Conservation (phyloP, 2,888 invertebrate species). For the Drosophila mimetica region DNA sequence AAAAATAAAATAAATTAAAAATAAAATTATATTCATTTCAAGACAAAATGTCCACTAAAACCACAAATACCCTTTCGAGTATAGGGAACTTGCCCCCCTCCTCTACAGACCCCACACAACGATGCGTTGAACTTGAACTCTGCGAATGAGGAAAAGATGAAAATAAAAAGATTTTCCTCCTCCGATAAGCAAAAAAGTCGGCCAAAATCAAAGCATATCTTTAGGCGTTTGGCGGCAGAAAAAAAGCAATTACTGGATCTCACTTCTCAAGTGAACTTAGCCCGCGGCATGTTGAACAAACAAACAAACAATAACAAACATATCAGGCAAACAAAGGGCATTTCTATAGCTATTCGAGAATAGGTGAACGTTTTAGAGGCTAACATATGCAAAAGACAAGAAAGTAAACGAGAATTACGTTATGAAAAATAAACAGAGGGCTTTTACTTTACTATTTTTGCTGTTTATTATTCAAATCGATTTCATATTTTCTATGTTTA, state of each 20-base stretch:
- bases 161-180: constrained; percentile 17
- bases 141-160: not conserved
- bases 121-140: constrained; percentile 65
- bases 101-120: constrained; percentile 45
- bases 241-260: constrained; percentile 13
- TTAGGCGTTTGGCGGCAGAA: constrained; percentile 51
- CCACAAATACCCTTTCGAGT: not conserved
- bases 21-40: too few species aligned
- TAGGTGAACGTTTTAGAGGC: not conserved
- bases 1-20: too few species aligned
- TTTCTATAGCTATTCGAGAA: constrained; percentile 37
- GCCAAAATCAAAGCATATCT: constrained; percentile 65
- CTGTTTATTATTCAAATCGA: not conserved
- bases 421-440: constrained; percentile 2
- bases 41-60: not conserved
- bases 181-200: constrained; percentile 35
- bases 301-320: constrained; percentile 47
- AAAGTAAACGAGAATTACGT: constrained; percentile 1
- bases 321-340: constrained; percentile 41
- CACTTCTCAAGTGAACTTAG: constrained; percentile 9
- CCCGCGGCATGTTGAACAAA: constrained; percentile 39
- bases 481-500: too few species aligned
- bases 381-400: constrained; percentile 16
- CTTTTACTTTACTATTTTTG: too few species aligned
- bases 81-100: not conserved